Conservation (phyloP, 2,113 vertebrate genomes). For the Clinocottus analis region DNA sequence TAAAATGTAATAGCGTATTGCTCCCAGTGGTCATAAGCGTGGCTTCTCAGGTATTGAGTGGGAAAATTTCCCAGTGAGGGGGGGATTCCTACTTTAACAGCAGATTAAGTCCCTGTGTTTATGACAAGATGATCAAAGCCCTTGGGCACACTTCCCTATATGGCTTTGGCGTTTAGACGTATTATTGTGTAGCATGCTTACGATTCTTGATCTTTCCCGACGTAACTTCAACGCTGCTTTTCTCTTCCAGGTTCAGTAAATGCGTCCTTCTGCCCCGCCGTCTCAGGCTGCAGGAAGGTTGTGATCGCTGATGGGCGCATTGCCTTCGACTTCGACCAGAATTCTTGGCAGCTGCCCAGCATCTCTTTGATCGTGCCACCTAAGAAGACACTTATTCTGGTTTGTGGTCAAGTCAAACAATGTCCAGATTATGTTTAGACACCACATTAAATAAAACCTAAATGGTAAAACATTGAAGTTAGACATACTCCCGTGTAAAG, state of each 20-base stretch:
- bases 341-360: conserved; percentile 77
- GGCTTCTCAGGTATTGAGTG: not conserved
- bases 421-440: not conserved
- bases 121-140: conserved; percentile 53
- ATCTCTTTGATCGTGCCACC: conserved; percentile 86
- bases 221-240: not conserved
- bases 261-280: conserved; percentile 90
- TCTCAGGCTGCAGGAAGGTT: conserved; percentile 88
- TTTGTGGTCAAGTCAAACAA: conserved; percentile 67
- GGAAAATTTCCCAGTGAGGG: conserved; percentile 21
- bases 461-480: not conserved
- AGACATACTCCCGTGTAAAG: not conserved
- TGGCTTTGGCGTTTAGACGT: conserved; percentile 12
- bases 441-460: not conserved
- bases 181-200: not conserved
- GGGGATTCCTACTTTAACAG: conserved; percentile 29
- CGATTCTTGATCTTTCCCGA: not conserved
- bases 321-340: conserved; percentile 84
- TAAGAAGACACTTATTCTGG: conserved; percentile 87
- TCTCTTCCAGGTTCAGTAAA: conserved; percentile 83
- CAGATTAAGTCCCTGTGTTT: conserved; percentile 42
- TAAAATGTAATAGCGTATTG: conserved; percentile 9
- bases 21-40: conserved; percentile 7
- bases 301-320: conserved; percentile 84
- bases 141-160: conserved; percentile 18